A percentile compares a stretch with the other conserved stretches of the same genome.
Conservation (phyloP, 2,888 invertebrate genomes). For the Leptopilina drosophilae region DNA sequence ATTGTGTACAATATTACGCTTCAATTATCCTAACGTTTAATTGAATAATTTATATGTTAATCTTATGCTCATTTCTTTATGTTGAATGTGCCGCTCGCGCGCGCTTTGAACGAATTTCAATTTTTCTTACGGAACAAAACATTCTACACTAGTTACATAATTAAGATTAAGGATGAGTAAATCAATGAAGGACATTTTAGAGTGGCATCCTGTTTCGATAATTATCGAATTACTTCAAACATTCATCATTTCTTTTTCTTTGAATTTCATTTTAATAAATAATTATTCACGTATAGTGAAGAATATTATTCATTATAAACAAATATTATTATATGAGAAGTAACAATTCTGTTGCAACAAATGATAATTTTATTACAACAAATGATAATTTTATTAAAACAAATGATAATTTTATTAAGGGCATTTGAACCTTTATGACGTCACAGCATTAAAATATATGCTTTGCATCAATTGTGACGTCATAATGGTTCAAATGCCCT, state of each 20-base stretch:
- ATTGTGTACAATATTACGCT: slow-evolving; percentile 39
- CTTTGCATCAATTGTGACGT: no score
- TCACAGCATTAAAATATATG: no score
- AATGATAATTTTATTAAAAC: no score
- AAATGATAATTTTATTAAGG: no score
- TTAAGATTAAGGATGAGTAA: slow-evolving; percentile 31
- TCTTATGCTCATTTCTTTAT: slow-evolving; percentile 36
- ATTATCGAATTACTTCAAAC: slow-evolving; percentile 6
- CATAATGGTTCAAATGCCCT: no score
- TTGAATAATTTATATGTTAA: slow-evolving; percentile 52
- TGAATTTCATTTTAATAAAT: neutral
- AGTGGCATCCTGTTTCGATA: slow-evolving; percentile 17
- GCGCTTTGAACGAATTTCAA: neutral
- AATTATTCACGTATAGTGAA: no score
- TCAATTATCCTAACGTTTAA: slow-evolving; percentile 54
- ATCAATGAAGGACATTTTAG: slow-evolving; percentile 26
- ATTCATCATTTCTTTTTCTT: neutral
- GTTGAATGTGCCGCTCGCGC: neutral
- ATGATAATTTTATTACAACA: no score
- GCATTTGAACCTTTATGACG: no score
- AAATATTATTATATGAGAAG: no score
- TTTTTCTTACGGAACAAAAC: slow-evolving; percentile 27
- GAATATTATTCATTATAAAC: no score
- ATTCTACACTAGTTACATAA: slow-evolving; percentile 30
- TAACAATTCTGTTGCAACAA: no score